Percentiles rank a stretch among this genome's conserved stretches.
Evolutionary conservation across 2,797 vertebrate species (phyloP).

Genomic region (Sciaenops ocellatus): DNA sequence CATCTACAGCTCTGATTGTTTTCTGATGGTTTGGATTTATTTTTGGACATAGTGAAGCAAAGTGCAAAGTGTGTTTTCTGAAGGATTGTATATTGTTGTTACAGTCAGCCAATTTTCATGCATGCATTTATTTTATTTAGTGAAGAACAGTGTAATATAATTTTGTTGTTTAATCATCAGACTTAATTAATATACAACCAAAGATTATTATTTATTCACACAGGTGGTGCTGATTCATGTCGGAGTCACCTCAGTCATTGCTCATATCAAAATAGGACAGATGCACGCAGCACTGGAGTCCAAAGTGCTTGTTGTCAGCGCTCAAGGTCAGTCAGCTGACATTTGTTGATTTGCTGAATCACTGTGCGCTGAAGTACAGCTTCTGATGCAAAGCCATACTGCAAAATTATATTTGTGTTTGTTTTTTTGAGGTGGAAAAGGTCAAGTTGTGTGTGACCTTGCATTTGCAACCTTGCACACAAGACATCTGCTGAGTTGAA

Average conservation of each 20-base stretch:
- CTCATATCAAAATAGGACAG: slow-evolving; percentile 86
- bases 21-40: neutral
- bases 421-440: neutral
- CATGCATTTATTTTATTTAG: neutral
- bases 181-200: neutral
- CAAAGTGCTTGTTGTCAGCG: slow-evolving; percentile 83
- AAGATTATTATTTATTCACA: slow-evolving; percentile 16
- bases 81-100: neutral
- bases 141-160: neutral
- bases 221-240: slow-evolving; percentile 86
- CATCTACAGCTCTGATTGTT: neutral
- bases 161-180: neutral
- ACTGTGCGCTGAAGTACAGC: neutral
- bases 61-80: neutral
- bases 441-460: neutral
- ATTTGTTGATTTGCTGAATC: neutral
- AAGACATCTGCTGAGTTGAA: slow-evolving; percentile 11
- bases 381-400: neutral
- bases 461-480: too few relatives aligned
- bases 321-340: slow-evolving; percentile 78
- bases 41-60: neutral
- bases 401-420: neutral
- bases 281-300: slow-evolving; percentile 87
- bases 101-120: neutral
- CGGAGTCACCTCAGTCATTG: slow-evolving; percentile 86